Percentiles rank a stretch among this genome's conserved stretches.
Conservation (phyloP, 2,888 invertebrate genomes). For the Coenonympha arcania region DNA sequence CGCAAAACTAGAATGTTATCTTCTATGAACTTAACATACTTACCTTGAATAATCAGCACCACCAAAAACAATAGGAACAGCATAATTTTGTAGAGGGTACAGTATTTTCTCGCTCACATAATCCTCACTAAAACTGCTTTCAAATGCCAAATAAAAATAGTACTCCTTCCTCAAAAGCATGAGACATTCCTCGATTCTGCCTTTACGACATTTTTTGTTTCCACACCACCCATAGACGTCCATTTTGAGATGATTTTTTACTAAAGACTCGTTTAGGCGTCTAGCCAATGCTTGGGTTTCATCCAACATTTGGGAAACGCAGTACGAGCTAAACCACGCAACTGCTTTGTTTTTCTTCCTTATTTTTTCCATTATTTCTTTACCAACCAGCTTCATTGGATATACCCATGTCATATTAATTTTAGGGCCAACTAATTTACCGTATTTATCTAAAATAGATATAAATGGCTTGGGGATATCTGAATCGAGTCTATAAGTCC, state of each 20-base stretch:
- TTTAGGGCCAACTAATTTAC: conserved; percentile 50
- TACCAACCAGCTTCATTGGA: conserved; percentile 37
- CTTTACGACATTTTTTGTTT: conserved; percentile 40
- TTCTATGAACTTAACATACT: background rate
- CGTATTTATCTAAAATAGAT: conserved; percentile 40
- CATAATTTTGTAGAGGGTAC: conserved; percentile 68
- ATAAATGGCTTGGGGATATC: conserved; percentile 47
- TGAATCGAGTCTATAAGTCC: conserved; percentile 56
- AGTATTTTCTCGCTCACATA: conserved; percentile 58
- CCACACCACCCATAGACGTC: conserved; percentile 59
- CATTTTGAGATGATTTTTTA: conserved; percentile 38
- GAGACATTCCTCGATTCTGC: conserved; percentile 44
- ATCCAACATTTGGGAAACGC: conserved; percentile 36
- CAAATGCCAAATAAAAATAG: conserved; percentile 60
- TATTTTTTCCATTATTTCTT: conserved; percentile 36
- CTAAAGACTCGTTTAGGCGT: conserved; percentile 35
- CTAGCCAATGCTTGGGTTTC: conserved; percentile 27
- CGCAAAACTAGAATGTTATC: background rate
- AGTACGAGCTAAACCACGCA: conserved; percentile 59
- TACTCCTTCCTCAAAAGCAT: conserved; percentile 46
- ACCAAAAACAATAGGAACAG: conserved; percentile 80
- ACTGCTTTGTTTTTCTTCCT: conserved; percentile 46
- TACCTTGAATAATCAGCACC: conserved; percentile 74
- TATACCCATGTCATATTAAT: conserved; percentile 46
- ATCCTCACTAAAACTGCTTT: conserved; percentile 50